Evolutionary conservation across 2,888 invertebrate genomes (phyloP), one percentile per base, ranked within the genome.

Genomic region (Caenorhabditis sp.): DNA sequence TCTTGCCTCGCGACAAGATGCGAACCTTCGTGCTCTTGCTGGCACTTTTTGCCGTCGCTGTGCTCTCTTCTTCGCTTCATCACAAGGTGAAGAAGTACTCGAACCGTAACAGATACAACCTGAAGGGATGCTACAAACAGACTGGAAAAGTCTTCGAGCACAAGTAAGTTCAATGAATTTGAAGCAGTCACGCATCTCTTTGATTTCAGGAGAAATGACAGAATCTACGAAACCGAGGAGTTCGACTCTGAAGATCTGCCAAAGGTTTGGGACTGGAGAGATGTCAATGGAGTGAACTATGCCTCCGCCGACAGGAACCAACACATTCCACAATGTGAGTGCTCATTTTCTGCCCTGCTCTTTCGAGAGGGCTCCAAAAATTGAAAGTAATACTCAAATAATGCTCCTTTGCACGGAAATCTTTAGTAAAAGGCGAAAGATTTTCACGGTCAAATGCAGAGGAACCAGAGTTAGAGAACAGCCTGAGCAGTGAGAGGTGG

Each of bases 301-400:
- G 92, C 88, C 28, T 92, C 93, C 37, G 91, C 92, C 11, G 93
- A 93, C 18, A 87, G 93, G 64, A 93, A 93, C 82, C 93, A 93
- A 82, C 93, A 93, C 85, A 93, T 93, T 70, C 93, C 93, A 65
- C 85, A 87, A 68, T 88, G 87, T 87, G 40, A 71, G 84, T 77
- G 5, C 4, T 9, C 24, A 32, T 37, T 0, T 50, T 69, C 69
- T 77, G 56, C 62, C 77, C 64, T 56, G 68, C 69, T 77, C 47
- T 77, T 77, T 69, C 69, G 44, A 77, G 77, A 44, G 56, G 77
- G 62, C 77, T 77, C 77, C 77, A 77, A 77, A 68, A 76, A 76
- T 76, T 76, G 58, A 51, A 62, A 53, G 18, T 77, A 68, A 77
- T 77, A 69, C 77, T 78, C 65, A 69, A 47, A 61, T 26, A 65